Evolutionary conservation across 2,113 vertebrate genomes (phyloP).

Genomic region (Periophthalmodon schlosseri): DNA sequence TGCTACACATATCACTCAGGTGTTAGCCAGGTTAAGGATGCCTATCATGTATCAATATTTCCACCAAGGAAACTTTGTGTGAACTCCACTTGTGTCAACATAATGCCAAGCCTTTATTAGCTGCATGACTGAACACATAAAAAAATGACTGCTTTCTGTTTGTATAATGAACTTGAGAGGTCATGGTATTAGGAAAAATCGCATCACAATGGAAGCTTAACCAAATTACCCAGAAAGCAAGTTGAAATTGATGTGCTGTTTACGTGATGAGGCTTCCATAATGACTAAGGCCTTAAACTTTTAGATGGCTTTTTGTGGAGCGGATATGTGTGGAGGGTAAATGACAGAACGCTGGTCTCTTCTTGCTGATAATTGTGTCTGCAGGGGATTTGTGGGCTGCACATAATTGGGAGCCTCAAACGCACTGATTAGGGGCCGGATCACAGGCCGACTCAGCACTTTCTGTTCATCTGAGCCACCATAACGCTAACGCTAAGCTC

Average conservation of each 20-base stretch:
- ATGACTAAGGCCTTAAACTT: slow-evolving; percentile 6
- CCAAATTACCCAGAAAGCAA: slow-evolving; percentile 1
- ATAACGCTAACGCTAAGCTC: neutral
- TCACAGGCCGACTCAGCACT: slow-evolving; percentile 12
- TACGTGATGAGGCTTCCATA: slow-evolving; percentile 4
- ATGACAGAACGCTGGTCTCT: slow-evolving; percentile 3
- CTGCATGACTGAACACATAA: neutral
- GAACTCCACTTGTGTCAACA: neutral
- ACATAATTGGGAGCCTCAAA: slow-evolving; percentile 14
- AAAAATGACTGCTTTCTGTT: neutral
- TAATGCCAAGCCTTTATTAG: neutral
- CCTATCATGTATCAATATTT: neutral
- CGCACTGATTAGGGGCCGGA: slow-evolving; percentile 9
- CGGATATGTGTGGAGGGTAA: neutral
- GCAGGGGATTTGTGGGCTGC: slow-evolving; percentile 9
- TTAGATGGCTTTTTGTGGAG: neutral
- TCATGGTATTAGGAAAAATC: neutral
- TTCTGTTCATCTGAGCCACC: neutral
- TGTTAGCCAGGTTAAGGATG: too few species aligned
- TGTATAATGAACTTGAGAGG: neutral
- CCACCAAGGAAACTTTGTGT: neutral
- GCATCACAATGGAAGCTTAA: neutral
- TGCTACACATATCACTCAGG: too few species aligned
- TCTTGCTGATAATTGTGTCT: slow-evolving; percentile 6
- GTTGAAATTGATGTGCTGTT: slow-evolving; percentile 1